A percentile compares a stretch with the other conserved stretches of the same genome.
Conservation (phyloP, 2,797 vertebrate genomes). For the Emydoidea blandingii region DNA sequence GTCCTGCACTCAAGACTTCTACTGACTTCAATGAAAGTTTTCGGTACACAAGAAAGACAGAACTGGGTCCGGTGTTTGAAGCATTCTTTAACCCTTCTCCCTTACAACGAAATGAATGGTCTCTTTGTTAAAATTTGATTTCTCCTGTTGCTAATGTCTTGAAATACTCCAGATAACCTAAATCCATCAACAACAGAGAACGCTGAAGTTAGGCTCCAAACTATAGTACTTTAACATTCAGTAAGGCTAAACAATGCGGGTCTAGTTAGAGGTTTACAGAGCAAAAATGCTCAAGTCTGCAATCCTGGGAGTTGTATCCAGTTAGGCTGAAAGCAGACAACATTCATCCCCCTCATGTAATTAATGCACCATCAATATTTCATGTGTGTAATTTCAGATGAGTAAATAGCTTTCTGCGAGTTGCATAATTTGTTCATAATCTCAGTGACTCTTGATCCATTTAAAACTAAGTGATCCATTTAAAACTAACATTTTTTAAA, state of each 20-base stretch:
- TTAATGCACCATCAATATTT: constrained; percentile 52
- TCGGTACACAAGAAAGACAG: not conserved
- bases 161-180: constrained; percentile 2
- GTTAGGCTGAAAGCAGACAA: constrained; percentile 26
- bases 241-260: not conserved
- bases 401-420: constrained; percentile 55
- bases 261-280: not conserved
- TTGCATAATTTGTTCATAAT: constrained; percentile 74
- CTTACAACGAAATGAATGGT: not conserved
- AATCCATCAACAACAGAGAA: not conserved
- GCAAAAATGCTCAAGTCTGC: constrained; percentile 10
- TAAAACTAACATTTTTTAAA: constrained; percentile 39
- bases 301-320: not conserved
- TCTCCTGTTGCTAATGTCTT: not conserved
- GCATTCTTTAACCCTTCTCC: not conserved
- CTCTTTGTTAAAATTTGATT: not conserved
- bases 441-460: constrained; percentile 41
- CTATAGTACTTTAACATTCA: constrained; percentile 18
- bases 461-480: constrained; percentile 36
- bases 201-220: constrained; percentile 18
- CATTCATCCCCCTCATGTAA: constrained; percentile 4
- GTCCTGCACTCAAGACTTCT: not conserved
- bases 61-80: not conserved
- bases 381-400: constrained; percentile 37
- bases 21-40: not conserved